Evolutionary conservation across 2,888 invertebrate species (phyloP).

Genomic region (Vandiemenella viatica): DNA sequence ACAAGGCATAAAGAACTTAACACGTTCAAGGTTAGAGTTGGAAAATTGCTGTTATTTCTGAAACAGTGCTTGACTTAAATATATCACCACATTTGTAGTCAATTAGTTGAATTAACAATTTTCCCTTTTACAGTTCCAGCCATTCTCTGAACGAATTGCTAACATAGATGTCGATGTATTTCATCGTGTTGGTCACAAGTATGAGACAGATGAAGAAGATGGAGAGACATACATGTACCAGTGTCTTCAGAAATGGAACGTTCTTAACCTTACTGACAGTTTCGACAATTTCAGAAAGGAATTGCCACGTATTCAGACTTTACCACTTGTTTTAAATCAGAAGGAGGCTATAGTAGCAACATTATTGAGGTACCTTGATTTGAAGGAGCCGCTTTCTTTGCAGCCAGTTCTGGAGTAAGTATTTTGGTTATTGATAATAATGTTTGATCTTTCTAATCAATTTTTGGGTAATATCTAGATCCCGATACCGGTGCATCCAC

Average conservation of each 20-base stretch:
- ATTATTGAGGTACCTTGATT: slow-evolving; percentile 55
- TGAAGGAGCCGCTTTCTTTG: slow-evolving; percentile 54
- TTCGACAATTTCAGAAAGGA: slow-evolving; percentile 63
- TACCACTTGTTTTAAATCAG: slow-evolving; percentile 68
- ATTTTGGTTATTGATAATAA: background rate
- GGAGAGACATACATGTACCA: slow-evolving; percentile 61
- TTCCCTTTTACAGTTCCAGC: slow-evolving; percentile 51
- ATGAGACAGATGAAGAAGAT: slow-evolving; percentile 48
- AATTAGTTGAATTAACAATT: background rate
- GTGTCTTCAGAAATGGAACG: slow-evolving; percentile 76
- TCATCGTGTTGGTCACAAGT: slow-evolving; percentile 64
- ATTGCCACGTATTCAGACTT: slow-evolving; percentile 52
- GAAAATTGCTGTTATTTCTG: background rate
- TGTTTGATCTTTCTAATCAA: background rate
- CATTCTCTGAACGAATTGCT: slow-evolving; percentile 74
- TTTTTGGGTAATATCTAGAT: no score
- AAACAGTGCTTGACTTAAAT: background rate
- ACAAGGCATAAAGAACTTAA: slow-evolving; percentile 58
- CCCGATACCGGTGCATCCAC: no score
- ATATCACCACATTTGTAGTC: background rate
- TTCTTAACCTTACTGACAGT: slow-evolving; percentile 70
- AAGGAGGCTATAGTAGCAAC: slow-evolving; percentile 60
- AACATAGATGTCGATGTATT: slow-evolving; percentile 77
- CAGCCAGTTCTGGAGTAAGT: slow-evolving; percentile 78
- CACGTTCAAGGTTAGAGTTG: slow-evolving; percentile 54